Evolutionary conservation across 2,888 invertebrate species (phyloP), one percentile per base, ranked within the genome.

Genomic region (Molorchus minor): DNA sequence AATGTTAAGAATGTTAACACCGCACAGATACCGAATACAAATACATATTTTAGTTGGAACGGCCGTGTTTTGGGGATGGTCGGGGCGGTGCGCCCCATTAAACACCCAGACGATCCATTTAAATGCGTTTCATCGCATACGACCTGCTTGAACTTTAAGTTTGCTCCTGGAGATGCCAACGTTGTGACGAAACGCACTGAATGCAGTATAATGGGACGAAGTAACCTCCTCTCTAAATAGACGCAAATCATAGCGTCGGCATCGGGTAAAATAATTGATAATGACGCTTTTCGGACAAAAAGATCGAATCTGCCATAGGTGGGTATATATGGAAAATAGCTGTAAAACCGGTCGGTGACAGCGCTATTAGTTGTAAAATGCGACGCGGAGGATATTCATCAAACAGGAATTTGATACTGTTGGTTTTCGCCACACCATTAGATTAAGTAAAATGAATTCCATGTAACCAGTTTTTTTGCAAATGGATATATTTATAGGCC

Each of bases 21-120:
- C 66, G 73, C 68, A 74, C 75, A 58, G 71, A 75, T 72, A 72
- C 73, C 75, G 78, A 75, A 78, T 78, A 78, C 77, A 77, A 78
- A 78, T 77, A 75, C 74, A 75, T 75, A 67, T 77, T 73, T 77
- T 73, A 73, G 67, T 56, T 60, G 61, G 61, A 72, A 71, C 66
- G 64, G 62, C 63, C 70, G 67, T 70, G 70, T 72, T 73, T 73
- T 62, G 67, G 68, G 52, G 58, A 75, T 73, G 75, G 74, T 75
- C 73, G 70, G 71, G 58, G n/a, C 46, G 59, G 56, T 69, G 65
- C 71, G 72, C 71, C 64, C 74, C 75, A 76, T 76, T 76, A 74
- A 75, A 69, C 75, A 73, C 60, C 56, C n/a, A n/a, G 40, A 66
- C 61, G 44, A 62, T 62, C 74, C 75, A 74, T 76, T 75, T 76